phyloP scores from a whole-genome alignment of 2,797 vertebrate species.

The Miichthys miiuy region DNA sequence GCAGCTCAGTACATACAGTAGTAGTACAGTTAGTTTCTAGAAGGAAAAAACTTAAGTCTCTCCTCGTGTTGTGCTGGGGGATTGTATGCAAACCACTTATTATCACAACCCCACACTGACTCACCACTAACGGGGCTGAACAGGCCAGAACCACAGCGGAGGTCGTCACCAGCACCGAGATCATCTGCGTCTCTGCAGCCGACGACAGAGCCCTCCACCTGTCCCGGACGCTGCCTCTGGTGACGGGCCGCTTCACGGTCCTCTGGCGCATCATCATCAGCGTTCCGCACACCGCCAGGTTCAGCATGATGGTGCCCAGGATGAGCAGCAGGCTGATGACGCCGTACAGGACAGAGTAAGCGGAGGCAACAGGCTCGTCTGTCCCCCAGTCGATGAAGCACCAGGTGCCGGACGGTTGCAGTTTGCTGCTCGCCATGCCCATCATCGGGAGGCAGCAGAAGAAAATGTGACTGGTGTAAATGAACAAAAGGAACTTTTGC shows the following conservation, averaged over 20 bases:
- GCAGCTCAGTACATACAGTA: too few species aligned
- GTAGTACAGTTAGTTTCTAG: neutral
- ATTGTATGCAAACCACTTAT: neutral
- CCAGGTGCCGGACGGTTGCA: slow-evolving; percentile 91
- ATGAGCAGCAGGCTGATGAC: slow-evolving; percentile 93
- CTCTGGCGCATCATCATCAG: slow-evolving; percentile 94
- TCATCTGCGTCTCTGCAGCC: slow-evolving; percentile 96
- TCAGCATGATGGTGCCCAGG: slow-evolving; percentile 91
- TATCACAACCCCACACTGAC: slow-evolving; percentile 56
- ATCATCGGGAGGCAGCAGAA: slow-evolving; percentile 94
- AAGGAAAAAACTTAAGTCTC: neutral
- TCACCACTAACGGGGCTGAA: slow-evolving; percentile 96
- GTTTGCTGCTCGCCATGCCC: slow-evolving; percentile 85
- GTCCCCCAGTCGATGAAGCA: slow-evolving; percentile 95
- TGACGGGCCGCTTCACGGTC: slow-evolving; percentile 86
- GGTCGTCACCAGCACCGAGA: slow-evolving; percentile 93
- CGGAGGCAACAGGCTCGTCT: slow-evolving; percentile 75
- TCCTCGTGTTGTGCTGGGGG: neutral
- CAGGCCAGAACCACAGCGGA: slow-evolving; percentile 94
- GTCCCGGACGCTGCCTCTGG: slow-evolving; percentile 75
- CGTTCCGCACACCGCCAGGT: slow-evolving; percentile 92
- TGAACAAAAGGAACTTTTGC: slow-evolving; percentile 88
- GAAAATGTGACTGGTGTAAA: slow-evolving; percentile 91
- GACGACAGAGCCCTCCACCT: slow-evolving; percentile 87
- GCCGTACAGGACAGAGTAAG: slow-evolving; percentile 92